Evolutionary conservation across 1,140 invertebrate species (phyloP), one percentile per base, ranked within the genome.

Genomic region (Oryzaephilus surinamensis): DNA sequence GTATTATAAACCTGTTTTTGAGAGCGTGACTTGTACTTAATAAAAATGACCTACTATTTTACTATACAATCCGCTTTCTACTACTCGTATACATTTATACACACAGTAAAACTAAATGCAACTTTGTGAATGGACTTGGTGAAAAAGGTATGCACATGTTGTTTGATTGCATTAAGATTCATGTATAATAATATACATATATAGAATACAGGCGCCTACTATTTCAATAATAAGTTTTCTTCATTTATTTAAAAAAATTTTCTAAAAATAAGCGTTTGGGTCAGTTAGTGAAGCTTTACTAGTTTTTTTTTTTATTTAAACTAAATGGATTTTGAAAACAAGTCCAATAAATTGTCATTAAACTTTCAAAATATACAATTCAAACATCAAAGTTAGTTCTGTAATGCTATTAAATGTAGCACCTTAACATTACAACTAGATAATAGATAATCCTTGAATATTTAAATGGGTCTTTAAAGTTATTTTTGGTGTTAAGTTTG

Each of bases 1-100:
- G n/a, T n/a, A n/a, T n/a, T n/a, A 16, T 36, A 38, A 38, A 38
- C 36, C 36, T 38, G 36, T 38, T 38, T 38, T 38, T 20, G 8
- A 4, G 8, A 20, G 4, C 10, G 11, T 11, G 23, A 2, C 5
- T 24, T 3, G 36, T 28, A 28, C 39, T 30, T 41, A 31, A 41
- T 41, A 41, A 41, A 41, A 41, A 41, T 41, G 39, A 41, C 39
- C 39, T 41, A 41, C 31, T 33, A 41, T 41, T 41, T 41, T 41
- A 41, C 39, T 41, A 41, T 34, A n/a, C n/a, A 26, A 34, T 33
- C 21, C 39, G 39, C 39, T 41, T 41, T 41, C 39, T 41, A 41
- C 39, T 20, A 33, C 28, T 14, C 16, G 31, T 27, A 28, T 41
- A 41, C 24, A 30, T 33, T 23, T 16, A 29, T 41, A 33, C 24